phyloP scores from a whole-genome alignment of 2,113 vertebrate genomes.

The Cephalophus harveyi region DNA sequence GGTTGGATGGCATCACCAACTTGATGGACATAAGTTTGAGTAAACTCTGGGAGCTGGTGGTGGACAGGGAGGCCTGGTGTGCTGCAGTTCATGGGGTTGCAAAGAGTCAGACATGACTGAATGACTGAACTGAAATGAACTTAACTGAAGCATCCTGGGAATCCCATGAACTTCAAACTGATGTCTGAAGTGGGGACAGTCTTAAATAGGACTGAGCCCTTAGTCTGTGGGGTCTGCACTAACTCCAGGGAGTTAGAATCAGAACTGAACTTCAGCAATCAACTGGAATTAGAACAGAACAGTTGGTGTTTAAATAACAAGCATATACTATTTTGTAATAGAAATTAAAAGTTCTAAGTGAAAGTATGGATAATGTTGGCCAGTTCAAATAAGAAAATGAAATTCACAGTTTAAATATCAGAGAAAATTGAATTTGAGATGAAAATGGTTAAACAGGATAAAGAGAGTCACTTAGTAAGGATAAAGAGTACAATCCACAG shows the following conservation, averaged over 20 bases:
- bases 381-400: slow-evolving; percentile 4
- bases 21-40: neutral
- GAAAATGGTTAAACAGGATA: neutral
- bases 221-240: neutral
- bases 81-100: neutral
- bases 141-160: neutral
- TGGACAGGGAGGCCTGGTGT: neutral
- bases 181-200: neutral
- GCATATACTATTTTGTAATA: neutral
- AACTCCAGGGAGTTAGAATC: neutral
- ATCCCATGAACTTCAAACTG: neutral
- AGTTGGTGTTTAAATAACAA: neutral
- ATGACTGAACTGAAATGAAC: neutral
- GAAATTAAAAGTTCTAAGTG: neutral
- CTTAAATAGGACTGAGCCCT: neutral
- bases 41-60: neutral
- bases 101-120: neutral
- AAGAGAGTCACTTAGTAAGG: neutral
- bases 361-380: neutral
- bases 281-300: neutral
- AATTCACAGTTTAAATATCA: neutral
- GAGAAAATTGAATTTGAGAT: neutral
- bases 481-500: neutral
- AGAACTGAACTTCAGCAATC: neutral
- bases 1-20: rapidly evolving